These are phyloP conservation scores for Berghia stephanieae DNA, from an alignment of 1,140 invertebrate genomes.

Conservation along the genomic window DNA sequence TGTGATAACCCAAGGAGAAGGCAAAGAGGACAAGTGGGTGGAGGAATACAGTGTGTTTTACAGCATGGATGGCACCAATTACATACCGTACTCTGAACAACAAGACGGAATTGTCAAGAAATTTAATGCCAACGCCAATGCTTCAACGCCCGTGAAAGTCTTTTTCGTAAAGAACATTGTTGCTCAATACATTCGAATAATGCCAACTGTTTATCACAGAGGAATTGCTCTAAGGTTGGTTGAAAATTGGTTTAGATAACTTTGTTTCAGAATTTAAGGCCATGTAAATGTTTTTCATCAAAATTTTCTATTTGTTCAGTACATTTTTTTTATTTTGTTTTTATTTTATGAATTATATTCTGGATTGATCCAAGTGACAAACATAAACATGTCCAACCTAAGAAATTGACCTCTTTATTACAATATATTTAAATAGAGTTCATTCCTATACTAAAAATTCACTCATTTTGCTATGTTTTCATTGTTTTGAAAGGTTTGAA, in stretches of 20 bases:
- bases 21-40: conserved; percentile 50
- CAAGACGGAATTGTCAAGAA: conserved; percentile 33
- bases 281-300: background rate
- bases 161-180: conserved; percentile 48
- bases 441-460: background rate
- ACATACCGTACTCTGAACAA: conserved; percentile 38
- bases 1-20: conserved; percentile 43
- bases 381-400: too few relatives aligned
- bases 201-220: conserved; percentile 28
- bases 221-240: conserved; percentile 32
- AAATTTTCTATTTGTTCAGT: background rate
- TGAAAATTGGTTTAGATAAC: background rate
- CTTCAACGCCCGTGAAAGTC: conserved; percentile 27
- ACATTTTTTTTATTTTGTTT: background rate
- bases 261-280: background rate
- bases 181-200: conserved; percentile 42
- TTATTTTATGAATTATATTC: too few relatives aligned
- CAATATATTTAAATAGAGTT: too few relatives aligned
- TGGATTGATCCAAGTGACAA: too few relatives aligned
- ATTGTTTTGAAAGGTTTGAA: conserved; percentile 32
- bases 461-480: background rate
- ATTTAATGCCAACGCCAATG: conserved; percentile 42
- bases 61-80: conserved; percentile 55
- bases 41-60: conserved; percentile 55
- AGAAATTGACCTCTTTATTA: too few relatives aligned